Conservation (phyloP, 2,888 invertebrate species). For the Megalurothrips usitatus region DNA sequence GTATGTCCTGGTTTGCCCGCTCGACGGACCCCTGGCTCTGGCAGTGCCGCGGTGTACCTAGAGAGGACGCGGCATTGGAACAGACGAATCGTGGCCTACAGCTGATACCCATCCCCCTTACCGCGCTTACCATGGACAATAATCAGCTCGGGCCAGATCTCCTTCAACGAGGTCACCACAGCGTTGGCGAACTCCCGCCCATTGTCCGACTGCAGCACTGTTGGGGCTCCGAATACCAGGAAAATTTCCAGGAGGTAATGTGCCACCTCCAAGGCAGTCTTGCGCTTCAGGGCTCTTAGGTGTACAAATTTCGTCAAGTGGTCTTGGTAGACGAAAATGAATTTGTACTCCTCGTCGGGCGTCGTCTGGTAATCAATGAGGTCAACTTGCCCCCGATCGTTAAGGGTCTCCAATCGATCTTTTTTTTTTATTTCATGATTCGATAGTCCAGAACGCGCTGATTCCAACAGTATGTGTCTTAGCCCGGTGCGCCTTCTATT, state of each 20-base stretch:
- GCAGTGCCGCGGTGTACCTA: too few species aligned
- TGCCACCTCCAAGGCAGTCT: slow-evolving; percentile 40
- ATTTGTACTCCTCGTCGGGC: too few species aligned
- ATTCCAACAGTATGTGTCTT: too few species aligned
- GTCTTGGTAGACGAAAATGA: slow-evolving; percentile 28
- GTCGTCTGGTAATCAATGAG: slow-evolving; percentile 5
- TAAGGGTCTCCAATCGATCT: too few species aligned
- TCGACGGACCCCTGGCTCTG: too few species aligned
- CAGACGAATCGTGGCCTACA: too few species aligned
- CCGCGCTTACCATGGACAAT: slow-evolving; percentile 40
- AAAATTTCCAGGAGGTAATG: slow-evolving; percentile 40
- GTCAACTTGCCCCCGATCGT: slow-evolving; percentile 34
- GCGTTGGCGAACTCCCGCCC: slow-evolving; percentile 41
- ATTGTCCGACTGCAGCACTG: slow-evolving; percentile 42
- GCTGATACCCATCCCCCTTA: too few species aligned
- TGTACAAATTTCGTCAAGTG: slow-evolving; percentile 30
- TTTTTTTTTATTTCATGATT: too few species aligned
- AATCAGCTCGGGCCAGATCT: slow-evolving; percentile 39
- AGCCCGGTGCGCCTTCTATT: too few species aligned
- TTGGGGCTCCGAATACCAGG: slow-evolving; percentile 40
- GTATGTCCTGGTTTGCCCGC: too few species aligned
- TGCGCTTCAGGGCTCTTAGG: slow-evolving; percentile 28
- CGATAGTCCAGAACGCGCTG: too few species aligned
- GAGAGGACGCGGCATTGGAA: too few species aligned
- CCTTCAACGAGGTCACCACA: slow-evolving; percentile 38